Evolutionary conservation across 1,140 invertebrate species (phyloP).

Genomic region (Papilio polytes): DNA sequence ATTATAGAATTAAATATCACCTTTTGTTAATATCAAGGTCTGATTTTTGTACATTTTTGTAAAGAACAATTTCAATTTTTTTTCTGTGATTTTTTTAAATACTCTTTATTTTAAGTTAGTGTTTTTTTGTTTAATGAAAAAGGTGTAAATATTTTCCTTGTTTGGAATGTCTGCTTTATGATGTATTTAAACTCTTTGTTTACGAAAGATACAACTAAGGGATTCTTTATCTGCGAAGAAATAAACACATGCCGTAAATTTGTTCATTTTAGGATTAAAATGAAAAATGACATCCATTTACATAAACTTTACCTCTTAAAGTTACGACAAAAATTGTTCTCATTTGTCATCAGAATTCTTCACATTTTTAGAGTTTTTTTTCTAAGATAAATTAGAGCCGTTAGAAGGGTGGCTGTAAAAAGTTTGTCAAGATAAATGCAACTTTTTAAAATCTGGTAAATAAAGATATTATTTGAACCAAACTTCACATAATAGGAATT

Average conservation of each 20-base stretch:
- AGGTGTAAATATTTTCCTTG: too few relatives aligned
- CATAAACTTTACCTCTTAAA: slow-evolving; percentile 3
- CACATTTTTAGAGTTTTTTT: slow-evolving; percentile 16
- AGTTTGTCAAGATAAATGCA: not conserved
- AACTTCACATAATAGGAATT: not conserved
- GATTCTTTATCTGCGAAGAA: not conserved
- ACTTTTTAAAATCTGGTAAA: not conserved
- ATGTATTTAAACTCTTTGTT: too few relatives aligned
- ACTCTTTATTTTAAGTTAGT: too few relatives aligned
- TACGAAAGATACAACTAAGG: too few relatives aligned
- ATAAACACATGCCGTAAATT: not conserved
- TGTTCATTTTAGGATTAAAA: slow-evolving; percentile 4
- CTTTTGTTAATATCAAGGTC: too few relatives aligned
- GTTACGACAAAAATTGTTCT: slow-evolving; percentile 6
- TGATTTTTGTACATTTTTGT: too few relatives aligned
- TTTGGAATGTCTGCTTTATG: too few relatives aligned
- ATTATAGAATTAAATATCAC: too few relatives aligned
- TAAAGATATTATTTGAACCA: not conserved
- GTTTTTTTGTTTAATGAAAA: too few relatives aligned
- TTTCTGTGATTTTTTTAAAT: too few relatives aligned
- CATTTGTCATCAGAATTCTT: slow-evolving; percentile 2
- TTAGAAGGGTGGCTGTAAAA: slow-evolving; percentile 2
- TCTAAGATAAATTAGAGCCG: slow-evolving; percentile 7
- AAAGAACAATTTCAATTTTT: too few relatives aligned
- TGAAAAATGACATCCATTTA: not conserved